Percentiles rank a stretch among this genome's conserved stretches.
Conservation (phyloP, 2,797 vertebrate genomes). For the Pipistrellus pipistrellus region DNA sequence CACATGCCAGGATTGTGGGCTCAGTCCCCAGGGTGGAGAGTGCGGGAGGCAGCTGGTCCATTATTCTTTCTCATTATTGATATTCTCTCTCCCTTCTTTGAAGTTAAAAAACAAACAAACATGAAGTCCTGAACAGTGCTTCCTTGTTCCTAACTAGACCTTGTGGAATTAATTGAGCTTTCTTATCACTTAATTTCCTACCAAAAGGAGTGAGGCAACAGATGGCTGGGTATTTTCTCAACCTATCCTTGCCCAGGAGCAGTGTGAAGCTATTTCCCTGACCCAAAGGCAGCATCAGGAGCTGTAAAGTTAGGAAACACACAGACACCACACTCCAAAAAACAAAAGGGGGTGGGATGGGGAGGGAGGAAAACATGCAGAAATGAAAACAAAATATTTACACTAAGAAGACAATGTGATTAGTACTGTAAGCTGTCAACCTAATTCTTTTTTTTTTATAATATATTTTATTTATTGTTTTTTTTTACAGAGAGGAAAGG, state of each 20-base stretch:
- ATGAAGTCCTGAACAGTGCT: not conserved
- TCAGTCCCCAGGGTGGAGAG: too few species aligned
- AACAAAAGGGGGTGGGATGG: not conserved
- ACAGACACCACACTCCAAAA: not conserved
- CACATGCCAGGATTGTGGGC: too few species aligned
- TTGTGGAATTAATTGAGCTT: slow-evolving; percentile 9
- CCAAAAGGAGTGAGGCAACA: not conserved
- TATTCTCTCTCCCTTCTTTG: too few species aligned
- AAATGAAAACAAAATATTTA: slow-evolving; percentile 36
- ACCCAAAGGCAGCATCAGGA: slow-evolving; percentile 2
- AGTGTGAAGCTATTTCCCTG: slow-evolving; percentile 15
- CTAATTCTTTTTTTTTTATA: not conserved
- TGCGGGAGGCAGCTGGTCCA: too few species aligned
- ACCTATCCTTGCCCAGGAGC: not conserved
- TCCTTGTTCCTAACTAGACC: not conserved
- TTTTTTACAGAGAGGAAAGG: too few species aligned
- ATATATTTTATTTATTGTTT: too few species aligned
- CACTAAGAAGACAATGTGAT: not conserved
- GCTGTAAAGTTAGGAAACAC: not conserved
- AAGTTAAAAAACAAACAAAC: too few species aligned
- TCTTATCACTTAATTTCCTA: slow-evolving; percentile 30
- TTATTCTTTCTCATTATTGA: too few species aligned
- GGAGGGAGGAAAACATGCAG: not conserved
- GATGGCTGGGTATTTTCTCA: slow-evolving; percentile 49
- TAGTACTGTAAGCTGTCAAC: not conserved